Evolutionary conservation across 2,113 vertebrate species (phyloP).

Genomic region (Agelaius tricolor): DNA sequence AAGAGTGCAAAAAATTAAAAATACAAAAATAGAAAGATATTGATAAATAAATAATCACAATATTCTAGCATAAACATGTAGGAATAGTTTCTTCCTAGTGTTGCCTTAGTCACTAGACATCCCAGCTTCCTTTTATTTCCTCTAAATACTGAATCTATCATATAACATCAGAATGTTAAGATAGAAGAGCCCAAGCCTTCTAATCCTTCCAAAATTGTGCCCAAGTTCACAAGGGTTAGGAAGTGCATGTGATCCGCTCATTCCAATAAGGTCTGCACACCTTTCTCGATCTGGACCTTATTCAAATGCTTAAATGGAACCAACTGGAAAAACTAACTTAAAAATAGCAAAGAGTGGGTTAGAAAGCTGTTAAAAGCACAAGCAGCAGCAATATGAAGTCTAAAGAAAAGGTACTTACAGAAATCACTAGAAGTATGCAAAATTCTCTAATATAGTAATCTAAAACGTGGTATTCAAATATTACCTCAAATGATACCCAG

Average conservation of each 20-base stretch:
- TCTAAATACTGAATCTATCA: not conserved
- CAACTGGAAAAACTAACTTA: not conserved
- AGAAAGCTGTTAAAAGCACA: conserved; percentile 57
- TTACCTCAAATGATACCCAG: not conserved
- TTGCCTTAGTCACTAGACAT: conserved; percentile 16
- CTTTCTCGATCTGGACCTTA: not conserved
- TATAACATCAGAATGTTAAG: not conserved
- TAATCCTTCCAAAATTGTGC: not conserved
- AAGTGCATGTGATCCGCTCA: not conserved
- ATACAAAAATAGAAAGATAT: conserved; percentile 67
- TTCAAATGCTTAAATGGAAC: not conserved
- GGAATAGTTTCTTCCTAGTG: conserved; percentile 16
- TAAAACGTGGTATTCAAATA: not conserved
- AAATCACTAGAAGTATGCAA: not conserved
- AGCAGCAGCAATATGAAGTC: not conserved
- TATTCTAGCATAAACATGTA: conserved; percentile 60
- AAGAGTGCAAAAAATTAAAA: conserved; percentile 81
- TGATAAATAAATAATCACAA: conserved; percentile 65
- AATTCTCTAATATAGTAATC: not conserved
- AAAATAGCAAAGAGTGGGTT: conserved; percentile 25
- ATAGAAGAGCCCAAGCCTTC: not conserved
- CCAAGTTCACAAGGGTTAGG: not conserved
- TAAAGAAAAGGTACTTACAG: not conserved
- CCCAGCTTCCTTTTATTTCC: not conserved
- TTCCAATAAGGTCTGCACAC: not conserved